phyloP scores from a whole-genome alignment of 2,113 vertebrate species.

The Thamnophis sirtalis region DNA sequence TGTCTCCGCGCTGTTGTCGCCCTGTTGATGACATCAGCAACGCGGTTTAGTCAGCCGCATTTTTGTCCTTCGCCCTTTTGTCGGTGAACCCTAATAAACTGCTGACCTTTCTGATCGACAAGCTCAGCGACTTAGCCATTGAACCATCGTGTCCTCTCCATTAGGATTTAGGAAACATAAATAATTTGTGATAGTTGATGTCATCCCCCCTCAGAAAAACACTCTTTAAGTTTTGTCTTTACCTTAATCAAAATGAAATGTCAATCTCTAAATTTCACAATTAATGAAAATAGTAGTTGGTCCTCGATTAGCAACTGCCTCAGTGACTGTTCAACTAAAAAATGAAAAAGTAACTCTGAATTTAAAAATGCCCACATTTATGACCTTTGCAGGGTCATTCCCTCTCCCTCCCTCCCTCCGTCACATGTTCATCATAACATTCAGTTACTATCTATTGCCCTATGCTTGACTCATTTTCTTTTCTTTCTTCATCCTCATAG shows the following conservation, averaged over 20 bases:
- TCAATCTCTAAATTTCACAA: constrained; percentile 53
- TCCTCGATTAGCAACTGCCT: not conserved
- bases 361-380: not conserved
- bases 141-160: not conserved
- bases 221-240: constrained; percentile 50
- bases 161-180: constrained; percentile 60
- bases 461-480: not conserved
- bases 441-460: not conserved
- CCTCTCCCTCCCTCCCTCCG: not conserved
- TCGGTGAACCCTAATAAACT: no score
- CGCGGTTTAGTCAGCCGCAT: no score
- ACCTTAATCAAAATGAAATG: constrained; percentile 48
- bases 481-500: not conserved
- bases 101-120: no score
- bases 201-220: not conserved
- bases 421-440: not conserved
- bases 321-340: not conserved
- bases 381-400: not conserved
- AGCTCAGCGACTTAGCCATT: no score
- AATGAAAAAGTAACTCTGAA: not conserved
- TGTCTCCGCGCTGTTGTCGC: no score
- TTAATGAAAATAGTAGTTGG: constrained; percentile 36
- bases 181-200: constrained; percentile 51
- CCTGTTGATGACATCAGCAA: no score
- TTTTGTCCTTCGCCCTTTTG: no score